phyloP scores from a whole-genome alignment of 2,888 invertebrate species.

The Leptura quadrifasciata region DNA sequence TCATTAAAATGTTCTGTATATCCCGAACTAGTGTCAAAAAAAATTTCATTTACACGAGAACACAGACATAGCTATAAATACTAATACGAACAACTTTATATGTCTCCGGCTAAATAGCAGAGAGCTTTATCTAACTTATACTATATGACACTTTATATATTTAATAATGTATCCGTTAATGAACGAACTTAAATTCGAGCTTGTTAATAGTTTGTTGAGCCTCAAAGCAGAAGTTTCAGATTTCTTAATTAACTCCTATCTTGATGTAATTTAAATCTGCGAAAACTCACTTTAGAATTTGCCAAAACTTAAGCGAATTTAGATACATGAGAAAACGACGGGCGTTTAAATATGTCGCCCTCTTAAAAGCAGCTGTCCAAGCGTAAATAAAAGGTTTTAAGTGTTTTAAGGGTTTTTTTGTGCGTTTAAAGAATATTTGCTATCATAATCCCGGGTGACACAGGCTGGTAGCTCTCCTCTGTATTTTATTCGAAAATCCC shows the following conservation, averaged over 20 bases:
- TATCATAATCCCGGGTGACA: too few relatives aligned
- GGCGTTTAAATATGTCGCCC: background rate
- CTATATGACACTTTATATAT: conserved; percentile 10
- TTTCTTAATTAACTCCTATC: conserved; percentile 28
- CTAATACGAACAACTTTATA: background rate
- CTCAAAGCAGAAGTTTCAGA: conserved; percentile 24
- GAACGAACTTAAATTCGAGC: conserved; percentile 31
- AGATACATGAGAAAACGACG: background rate
- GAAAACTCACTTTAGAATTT: conserved; percentile 1
- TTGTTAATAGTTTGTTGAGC: conserved; percentile 34
- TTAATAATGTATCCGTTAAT: conserved; percentile 22
- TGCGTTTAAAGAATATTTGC: too few relatives aligned
- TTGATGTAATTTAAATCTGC: background rate
- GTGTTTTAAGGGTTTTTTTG: too few relatives aligned
- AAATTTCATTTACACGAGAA: too few relatives aligned
- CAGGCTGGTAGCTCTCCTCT: too few relatives aligned
- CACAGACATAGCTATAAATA: background rate
- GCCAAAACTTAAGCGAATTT: background rate
- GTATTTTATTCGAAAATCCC: too few relatives aligned
- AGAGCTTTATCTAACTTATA: conserved; percentile 18
- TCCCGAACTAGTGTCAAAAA: too few relatives aligned
- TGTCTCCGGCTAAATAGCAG: background rate
- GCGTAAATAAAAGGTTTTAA: too few relatives aligned
- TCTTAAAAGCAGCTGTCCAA: too few relatives aligned
- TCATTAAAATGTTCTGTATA: too few relatives aligned